Conservation (phyloP, 2,888 invertebrate species). For the Salticus scenicus region DNA sequence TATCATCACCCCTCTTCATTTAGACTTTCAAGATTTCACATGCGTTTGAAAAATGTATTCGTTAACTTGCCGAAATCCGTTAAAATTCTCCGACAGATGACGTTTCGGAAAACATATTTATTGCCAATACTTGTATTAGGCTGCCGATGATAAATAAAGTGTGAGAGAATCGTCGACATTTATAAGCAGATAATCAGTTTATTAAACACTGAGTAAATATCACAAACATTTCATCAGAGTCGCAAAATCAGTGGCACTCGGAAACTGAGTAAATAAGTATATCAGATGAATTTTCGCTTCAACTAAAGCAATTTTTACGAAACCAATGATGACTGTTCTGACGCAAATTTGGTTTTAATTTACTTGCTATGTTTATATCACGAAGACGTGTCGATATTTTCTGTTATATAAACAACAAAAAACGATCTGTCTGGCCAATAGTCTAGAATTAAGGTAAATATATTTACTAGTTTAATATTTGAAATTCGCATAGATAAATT, state of each 20-base stretch:
- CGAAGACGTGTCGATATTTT: no score
- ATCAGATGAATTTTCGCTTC: neutral
- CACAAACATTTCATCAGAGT: neutral
- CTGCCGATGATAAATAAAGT: neutral
- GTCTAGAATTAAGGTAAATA: no score
- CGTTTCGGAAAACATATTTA: neutral
- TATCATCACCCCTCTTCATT: slow-evolving; percentile 27
- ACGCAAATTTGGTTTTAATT: no score
- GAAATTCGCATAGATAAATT: no score
- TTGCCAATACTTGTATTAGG: neutral
- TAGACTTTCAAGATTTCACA: neutral
- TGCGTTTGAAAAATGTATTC: neutral
- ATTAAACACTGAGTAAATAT: neutral
- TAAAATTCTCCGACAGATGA: neutral
- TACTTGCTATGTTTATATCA: no score
- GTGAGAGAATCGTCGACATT: neutral
- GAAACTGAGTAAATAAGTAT: neutral
- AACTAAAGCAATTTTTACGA: no score
- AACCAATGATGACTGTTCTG: no score
- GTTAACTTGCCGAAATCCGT: neutral
- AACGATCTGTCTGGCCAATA: no score
- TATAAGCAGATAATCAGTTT: neutral
- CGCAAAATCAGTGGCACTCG: neutral
- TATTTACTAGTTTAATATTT: no score
- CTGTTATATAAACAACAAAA: no score